Base-by-base conservation (phyloP, 2,797 vertebrate genomes). In the Paramormyrops hopkinsi region DNA sequence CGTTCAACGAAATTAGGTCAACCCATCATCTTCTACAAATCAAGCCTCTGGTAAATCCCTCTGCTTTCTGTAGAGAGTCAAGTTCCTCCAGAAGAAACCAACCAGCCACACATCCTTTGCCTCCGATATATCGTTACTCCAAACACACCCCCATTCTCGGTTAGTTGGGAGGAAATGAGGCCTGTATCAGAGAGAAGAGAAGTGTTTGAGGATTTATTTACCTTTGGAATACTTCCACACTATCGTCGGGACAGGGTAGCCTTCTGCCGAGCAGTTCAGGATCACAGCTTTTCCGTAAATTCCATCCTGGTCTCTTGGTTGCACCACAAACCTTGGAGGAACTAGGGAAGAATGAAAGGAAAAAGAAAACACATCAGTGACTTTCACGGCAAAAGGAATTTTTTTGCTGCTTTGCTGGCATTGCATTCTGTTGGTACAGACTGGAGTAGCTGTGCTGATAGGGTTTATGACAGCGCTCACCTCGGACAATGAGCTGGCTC, bases 211-310 rank as follows among this genome's bases (percentile, higher is more conserved):
- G 37, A 11, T 8, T 19, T 2, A 50, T 73, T 90, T 97, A 99
- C 98, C 98, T 98, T 99, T 99, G 0, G 98, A 99, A 93, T 98
- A 99, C 92, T 99, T 99, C 98, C 98, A 99, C 91, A 99, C 97
- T 2, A 99, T 99, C 0, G 97, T 99, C 0, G 98, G 98, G 37
- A 99, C 97, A 9, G 98, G 98, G 91, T 99, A 99, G 53, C 98
- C 98, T 90, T 99, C 97, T 1, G 98, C 98, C 0, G 98, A 99
- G 92, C 98, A 99, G 93, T 99, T 99, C 85, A 99, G 96, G 53
- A 98, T 99, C 87, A 99, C 98, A 0, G 98, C 97, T 93, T 99
- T 99, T 22, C 98, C 98, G 0, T 99, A 99, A 92, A 99, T 99
- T 11, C 98, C 98, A 0, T 99, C 98, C 93, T 99, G 98, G 94